A percentile compares a stretch with the other conserved stretches of the same genome.
These are phyloP conservation scores for Struthio camelus DNA, from an alignment of 2,113 vertebrate genomes.

Conservation along the genomic window DNA sequence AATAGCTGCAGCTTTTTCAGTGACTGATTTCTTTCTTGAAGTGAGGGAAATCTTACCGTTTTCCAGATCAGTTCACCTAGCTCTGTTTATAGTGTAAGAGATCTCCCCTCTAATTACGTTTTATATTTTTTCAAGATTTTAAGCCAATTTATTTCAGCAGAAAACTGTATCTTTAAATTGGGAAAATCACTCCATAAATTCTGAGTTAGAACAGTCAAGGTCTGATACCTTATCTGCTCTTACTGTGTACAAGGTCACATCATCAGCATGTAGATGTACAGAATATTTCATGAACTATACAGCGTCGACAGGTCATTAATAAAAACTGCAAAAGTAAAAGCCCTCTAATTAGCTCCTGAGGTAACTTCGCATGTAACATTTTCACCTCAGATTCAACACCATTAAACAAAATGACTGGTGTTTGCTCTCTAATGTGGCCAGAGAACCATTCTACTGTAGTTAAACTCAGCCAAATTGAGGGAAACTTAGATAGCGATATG, in stretches of 20 bases:
- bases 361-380: conserved; percentile 77
- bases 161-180: conserved; percentile 55
- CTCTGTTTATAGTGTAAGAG: background rate
- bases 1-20: background rate
- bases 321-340: conserved; percentile 77
- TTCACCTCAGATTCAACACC: conserved; percentile 81
- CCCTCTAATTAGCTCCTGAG: conserved; percentile 81
- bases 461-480: conserved; percentile 75
- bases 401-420: conserved; percentile 80
- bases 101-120: background rate
- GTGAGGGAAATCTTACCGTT: background rate
- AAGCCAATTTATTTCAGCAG: conserved; percentile 44
- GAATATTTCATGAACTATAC: conserved; percentile 75
- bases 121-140: conserved; percentile 4
- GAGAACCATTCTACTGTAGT: conserved; percentile 64
- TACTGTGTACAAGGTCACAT: conserved; percentile 73
- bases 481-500: conserved; percentile 72
- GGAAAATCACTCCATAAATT: conserved; percentile 65
- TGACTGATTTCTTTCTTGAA: background rate
- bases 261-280: conserved; percentile 66
- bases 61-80: background rate
- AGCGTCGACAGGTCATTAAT: conserved; percentile 76
- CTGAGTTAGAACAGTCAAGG: conserved; percentile 66
- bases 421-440: conserved; percentile 74
- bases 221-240: conserved; percentile 64